Evolutionary conservation across 2,888 invertebrate genomes (phyloP).

Genomic region (Metacarcinus magister): DNA sequence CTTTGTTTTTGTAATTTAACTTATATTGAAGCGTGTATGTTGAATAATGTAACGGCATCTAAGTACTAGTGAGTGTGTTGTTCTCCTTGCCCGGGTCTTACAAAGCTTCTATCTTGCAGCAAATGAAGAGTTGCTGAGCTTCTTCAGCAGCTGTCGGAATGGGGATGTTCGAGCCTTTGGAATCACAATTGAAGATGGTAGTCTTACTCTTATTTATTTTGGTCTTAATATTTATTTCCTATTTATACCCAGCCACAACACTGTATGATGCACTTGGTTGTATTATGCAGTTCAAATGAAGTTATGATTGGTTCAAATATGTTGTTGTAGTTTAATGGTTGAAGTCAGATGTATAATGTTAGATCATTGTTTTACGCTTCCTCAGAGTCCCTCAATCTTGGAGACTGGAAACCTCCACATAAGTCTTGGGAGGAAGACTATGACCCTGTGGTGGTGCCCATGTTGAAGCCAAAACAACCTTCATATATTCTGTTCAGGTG

Average conservation of each 20-base stretch:
- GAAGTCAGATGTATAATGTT: background rate
- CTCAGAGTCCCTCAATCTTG: conserved; percentile 90
- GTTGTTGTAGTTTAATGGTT: background rate
- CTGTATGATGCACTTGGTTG: background rate
- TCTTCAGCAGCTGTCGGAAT: conserved; percentile 92
- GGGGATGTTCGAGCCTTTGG: conserved; percentile 92
- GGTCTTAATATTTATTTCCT: background rate
- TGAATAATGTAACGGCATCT: background rate
- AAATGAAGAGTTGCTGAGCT: conserved; percentile 91
- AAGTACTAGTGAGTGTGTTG: background rate
- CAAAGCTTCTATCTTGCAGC: conserved; percentile 87
- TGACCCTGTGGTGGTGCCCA: conserved; percentile 89
- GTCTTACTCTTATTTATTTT: background rate
- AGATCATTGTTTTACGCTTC: conserved; percentile 82
- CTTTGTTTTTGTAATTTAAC: background rate
- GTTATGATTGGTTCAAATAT: background rate
- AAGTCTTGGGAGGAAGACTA: conserved; percentile 94
- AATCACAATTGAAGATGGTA: conserved; percentile 94
- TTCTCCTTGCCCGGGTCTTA: background rate
- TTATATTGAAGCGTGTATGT: background rate
- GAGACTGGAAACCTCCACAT: conserved; percentile 88
- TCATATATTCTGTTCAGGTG: conserved; percentile 95
- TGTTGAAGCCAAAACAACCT: conserved; percentile 92
- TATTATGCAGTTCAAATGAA: background rate
- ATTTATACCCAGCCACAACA: background rate